Base-by-base conservation (phyloP, 2,113 vertebrate species). In the Pungitius pungitius region DNA sequence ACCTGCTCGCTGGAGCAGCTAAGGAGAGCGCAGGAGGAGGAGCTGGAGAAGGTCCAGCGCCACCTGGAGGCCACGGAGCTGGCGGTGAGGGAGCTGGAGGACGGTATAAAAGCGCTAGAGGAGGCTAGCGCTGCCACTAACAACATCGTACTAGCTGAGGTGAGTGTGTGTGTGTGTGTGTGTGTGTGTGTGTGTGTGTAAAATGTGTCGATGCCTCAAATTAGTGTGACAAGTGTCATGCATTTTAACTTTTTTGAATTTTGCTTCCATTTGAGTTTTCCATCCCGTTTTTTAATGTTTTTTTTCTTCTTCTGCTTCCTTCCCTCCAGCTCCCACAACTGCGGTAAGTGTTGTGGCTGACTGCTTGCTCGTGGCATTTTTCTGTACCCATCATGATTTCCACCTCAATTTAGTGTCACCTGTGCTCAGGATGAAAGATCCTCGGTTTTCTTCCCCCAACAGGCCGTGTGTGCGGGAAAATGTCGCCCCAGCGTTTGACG, bases 1-100 rank as follows among this genome's bases (percentile, higher is more conserved):
- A 72, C 77, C 33, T 72, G 76, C 20, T 68, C 94, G 69, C 81
- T 95, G 89, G 89, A 92, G 77, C 90, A 93, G 76, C 84, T 96
- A 13, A 84, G 75, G 2, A 66, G 73, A 22, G 91, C 95, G 73
- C 80, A 94, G 78, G 87, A 90, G 45, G 89, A 88, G 61, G 75
- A 80, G 0, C 74, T 94, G 85, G 76, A 91, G 30, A 83, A 13
- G 24, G 89, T 95, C 76, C 86, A 77, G 4, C 56, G 68, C 33
- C 92, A 95, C 0, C 22, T 94, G 61, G 77, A 83, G 65, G 74
- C 4, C 22, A 68, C 91, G 49, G 81, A 91, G 56, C 51, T 78
- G 18, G 92, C 91, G 0, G 43, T 91, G 1, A 71, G 51, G 0
- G 90, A 92, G 57, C 87, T 94, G 30, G 92, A 93, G 86, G 87